Evolutionary conservation across 2,113 vertebrate genomes (phyloP), one percentile per base, ranked within the genome.

Genomic region (Diphyllodes magnificus): DNA sequence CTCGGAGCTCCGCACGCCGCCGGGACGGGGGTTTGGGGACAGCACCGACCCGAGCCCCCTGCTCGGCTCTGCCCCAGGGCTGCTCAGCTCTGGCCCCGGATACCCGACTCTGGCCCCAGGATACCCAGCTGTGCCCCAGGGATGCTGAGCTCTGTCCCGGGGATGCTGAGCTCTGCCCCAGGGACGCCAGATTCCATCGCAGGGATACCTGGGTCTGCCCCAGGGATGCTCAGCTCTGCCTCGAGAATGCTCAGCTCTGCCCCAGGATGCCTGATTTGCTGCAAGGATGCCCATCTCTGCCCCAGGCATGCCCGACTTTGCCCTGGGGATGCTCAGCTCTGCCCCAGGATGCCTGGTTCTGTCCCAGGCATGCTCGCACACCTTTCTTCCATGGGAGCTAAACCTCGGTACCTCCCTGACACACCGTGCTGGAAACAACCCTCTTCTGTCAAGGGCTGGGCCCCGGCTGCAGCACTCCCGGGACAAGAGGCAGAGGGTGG

Each of bases 11-110:
- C 19, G 2, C 24, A 13, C 2, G 30, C 44, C 15, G 1, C 30
- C 7, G 25, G 28, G 6, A 12, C 5, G 18, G 25, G 30, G 22
- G 1, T 2, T 1, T 12, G 17, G 45, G 64, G 20, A 9, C 51
- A 18, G 54, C 33, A 10, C 24, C 3, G 27, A n/a, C 40, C 39
- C 8, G 14, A 45, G 53, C 21, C 17, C 31, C 15, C 35, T 44
- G 42, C 57, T 63, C 35, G 18, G 30, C 44, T 84, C 42, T 64
- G 50, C 65, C 31, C 35, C 24, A 13, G 33, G 13, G 42, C 24
- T 35, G 35, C 42, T 40, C 40, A 9, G n/a, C 30, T 56, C 51
- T 24, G 60, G 35, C 51, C 22, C 35, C 8, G 18, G 47, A n/a
- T 17, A 35, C 19, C 23, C 18, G 9, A 22, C 9, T 35, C 24